phyloP scores from a whole-genome alignment of 2,113 vertebrate genomes.

The Uria lomvia region DNA sequence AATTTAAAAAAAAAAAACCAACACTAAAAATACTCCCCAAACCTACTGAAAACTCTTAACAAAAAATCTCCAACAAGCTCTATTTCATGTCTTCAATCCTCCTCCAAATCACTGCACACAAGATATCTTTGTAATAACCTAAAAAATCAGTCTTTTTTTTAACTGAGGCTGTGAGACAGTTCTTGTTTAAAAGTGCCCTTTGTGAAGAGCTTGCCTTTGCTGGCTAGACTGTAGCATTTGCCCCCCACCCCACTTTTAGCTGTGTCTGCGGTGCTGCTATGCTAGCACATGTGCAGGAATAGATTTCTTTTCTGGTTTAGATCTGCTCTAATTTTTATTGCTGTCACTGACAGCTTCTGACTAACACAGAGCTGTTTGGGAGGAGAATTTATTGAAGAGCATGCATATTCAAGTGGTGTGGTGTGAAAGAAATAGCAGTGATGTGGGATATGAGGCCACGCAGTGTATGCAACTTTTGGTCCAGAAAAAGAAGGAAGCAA shows the following conservation, averaged over 20 bases:
- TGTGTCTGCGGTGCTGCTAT: not conserved
- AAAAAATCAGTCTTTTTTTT: not conserved
- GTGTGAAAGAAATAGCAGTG: not conserved
- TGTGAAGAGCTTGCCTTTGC: not conserved
- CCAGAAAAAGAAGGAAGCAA: not conserved
- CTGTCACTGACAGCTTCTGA: not conserved
- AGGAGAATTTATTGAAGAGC: not conserved
- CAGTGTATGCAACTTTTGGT: not conserved
- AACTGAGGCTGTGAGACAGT: not conserved
- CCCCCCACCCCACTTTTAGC: not conserved
- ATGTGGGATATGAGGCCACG: not conserved
- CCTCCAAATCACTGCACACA: not conserved
- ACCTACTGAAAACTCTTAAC: not conserved
- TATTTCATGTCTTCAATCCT: not conserved
- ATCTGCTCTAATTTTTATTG: not conserved
- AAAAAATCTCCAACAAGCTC: not conserved
- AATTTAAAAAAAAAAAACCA: not conserved
- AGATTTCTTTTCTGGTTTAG: not conserved
- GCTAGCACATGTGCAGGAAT: accelerated
- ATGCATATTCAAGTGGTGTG: not conserved
- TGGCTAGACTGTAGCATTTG: not conserved
- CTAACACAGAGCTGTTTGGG: not conserved
- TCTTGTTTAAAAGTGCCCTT: not conserved
- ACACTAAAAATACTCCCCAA: not conserved
- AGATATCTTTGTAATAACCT: not conserved